Percentiles rank a stretch among this genome's conserved stretches.
phyloP scores from a whole-genome alignment of 2,888 invertebrate genomes.

The Aphidius colemani region DNA sequence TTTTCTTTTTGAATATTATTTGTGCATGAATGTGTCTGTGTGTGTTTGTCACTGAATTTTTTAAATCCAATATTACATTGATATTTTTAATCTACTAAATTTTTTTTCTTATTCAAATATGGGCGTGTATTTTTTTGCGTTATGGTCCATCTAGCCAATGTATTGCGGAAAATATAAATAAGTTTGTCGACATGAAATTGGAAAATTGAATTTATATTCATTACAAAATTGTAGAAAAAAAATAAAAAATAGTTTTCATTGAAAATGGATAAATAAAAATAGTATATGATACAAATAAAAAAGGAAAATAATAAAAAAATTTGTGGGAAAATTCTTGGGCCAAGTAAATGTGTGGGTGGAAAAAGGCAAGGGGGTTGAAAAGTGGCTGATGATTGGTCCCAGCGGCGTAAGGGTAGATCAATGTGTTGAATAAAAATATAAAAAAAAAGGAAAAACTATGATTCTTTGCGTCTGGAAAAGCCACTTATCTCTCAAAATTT shows the following conservation, averaged over 20 bases:
- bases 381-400: slow-evolving; percentile 56
- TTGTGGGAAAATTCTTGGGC: slow-evolving; percentile 1
- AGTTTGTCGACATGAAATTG: slow-evolving; percentile 18
- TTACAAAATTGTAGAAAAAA: background rate
- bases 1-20: background rate
- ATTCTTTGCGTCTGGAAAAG: background rate
- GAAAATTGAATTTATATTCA: slow-evolving; percentile 2
- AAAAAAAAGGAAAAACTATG: background rate
- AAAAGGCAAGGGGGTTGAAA: slow-evolving; percentile 30
- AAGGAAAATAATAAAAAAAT: slow-evolving; percentile 12
- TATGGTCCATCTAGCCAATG: slow-evolving; percentile 9
- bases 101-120: too few relatives aligned
- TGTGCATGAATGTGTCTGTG: background rate
- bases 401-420: slow-evolving; percentile 50
- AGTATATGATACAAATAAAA: background rate
- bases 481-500: slow-evolving; percentile 1
- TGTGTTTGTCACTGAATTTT: slow-evolving; percentile 5
- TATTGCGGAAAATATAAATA: slow-evolving; percentile 1
- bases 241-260: slow-evolving; percentile 1
- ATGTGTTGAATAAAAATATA: background rate
- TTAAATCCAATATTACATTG: background rate
- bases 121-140: background rate
- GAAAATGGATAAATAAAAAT: background rate
- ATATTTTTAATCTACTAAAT: slow-evolving; percentile 1
- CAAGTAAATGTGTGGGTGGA: slow-evolving; percentile 1